Base-by-base conservation (phyloP, 2,113 vertebrate species). In the Bubo bubo region DNA sequence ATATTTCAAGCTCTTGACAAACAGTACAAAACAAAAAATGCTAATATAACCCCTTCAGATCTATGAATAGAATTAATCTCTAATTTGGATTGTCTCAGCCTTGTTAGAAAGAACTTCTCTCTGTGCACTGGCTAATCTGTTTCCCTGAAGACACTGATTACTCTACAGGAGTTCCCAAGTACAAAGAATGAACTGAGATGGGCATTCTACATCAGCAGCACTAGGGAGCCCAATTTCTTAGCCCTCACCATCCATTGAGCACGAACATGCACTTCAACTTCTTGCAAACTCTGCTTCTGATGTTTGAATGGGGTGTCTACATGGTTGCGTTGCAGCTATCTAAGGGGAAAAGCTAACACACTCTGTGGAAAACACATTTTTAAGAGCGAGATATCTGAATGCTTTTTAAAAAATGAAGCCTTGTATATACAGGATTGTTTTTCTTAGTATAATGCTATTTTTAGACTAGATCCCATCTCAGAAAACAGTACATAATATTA, bases 141-240 rank as follows among this genome's bases (percentile, higher is more conserved):
- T 83, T 59, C n/a, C 20, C 45, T 50, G 50, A 60, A 35, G 63
- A 34, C 22, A 5, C 3, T 15, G 14, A 19, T 35, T 11, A 2
- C 19, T 13, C 13, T 9, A 0, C 8, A n/a, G 43, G 56, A 47
- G 22, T 55, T 66, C 45, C 18, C 18, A 24, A 18, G 35, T 27
- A 6, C 14, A 26, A 47, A 35, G 43, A 43, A 17, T 15, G 34
- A 45, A 11, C 74, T 6, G 49, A 22, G 77, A 11, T 6, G 53
- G 23, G 8, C 71, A 35, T 59, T 63, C 27, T 30, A 6, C 13
- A 1, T 22, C 2, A 4, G 39, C 24, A 32, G 62, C 9, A 20
- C 24, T 12, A 8, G 20, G 1, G 23, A 76, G 20, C 14, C 43
- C 2, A 0, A 5, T 71, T 30, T 64, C 8, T 7, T 28, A 10